Conservation (phyloP, 2,797 vertebrate species). For the Amblyopsis hoosieri region DNA sequence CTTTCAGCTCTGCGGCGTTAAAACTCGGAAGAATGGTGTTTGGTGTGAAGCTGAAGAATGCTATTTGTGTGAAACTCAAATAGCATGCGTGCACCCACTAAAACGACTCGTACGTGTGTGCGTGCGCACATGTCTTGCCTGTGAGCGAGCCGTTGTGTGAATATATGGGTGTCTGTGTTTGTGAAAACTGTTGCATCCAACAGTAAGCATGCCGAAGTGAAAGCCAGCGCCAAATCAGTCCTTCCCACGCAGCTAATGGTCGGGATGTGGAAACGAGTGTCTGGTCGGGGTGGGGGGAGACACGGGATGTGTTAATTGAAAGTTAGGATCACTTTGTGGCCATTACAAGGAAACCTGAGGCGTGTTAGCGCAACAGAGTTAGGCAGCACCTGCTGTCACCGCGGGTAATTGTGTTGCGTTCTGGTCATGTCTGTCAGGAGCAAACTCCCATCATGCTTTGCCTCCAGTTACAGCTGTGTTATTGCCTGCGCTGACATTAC, state of each 20-base stretch:
- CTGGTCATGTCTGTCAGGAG: slow-evolving; percentile 79
- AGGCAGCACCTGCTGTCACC: slow-evolving; percentile 85
- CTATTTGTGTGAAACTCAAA: not conserved
- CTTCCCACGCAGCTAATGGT: slow-evolving; percentile 78
- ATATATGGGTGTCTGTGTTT: slow-evolving; percentile 58
- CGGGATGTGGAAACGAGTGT: slow-evolving; percentile 64
- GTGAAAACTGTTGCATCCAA: slow-evolving; percentile 62
- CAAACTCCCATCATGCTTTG: slow-evolving; percentile 76
- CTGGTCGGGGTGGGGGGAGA: slow-evolving; percentile 54
- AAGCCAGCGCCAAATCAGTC: slow-evolving; percentile 59
- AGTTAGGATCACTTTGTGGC: slow-evolving; percentile 90
- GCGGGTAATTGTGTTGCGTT: slow-evolving; percentile 86
- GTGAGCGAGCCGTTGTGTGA: slow-evolving; percentile 26
- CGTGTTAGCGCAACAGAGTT: slow-evolving; percentile 80
- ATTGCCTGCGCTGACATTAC: slow-evolving; percentile 81
- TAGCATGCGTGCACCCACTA: not conserved
- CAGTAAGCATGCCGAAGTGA: slow-evolving; percentile 57
- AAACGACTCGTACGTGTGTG: slow-evolving; percentile 24
- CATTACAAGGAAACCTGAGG: slow-evolving; percentile 92
- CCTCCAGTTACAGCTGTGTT: slow-evolving; percentile 75
- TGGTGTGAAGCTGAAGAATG: slow-evolving; percentile 51
- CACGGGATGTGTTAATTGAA: slow-evolving; percentile 86
- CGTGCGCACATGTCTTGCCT: slow-evolving; percentile 7
- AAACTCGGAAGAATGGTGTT: slow-evolving; percentile 57
- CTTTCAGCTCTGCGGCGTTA: slow-evolving; percentile 54